Base-by-base conservation (phyloP, 2,888 invertebrate genomes). In the Periphyllus acericola region DNA sequence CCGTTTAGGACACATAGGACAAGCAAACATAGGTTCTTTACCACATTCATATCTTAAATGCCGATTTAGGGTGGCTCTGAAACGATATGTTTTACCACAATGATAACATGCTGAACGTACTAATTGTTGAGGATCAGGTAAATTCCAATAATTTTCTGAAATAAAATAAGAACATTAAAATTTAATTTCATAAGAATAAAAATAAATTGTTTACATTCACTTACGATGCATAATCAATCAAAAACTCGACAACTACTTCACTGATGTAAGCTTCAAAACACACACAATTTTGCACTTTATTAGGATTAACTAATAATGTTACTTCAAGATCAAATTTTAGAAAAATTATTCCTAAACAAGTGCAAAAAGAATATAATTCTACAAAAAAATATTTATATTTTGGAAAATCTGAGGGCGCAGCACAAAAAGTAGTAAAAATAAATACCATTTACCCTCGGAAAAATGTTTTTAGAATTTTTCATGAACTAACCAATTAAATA, bases 1-100 rank as follows among this genome's bases (percentile, higher is more conserved):
- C 25, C 89, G 89, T 66, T 89, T 89, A 29, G 89, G 89, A 83
- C 90, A 90, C 89, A 89, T 89, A 66, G 78, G 89, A 90, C 96
- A 96, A 92, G 93, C 94, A 93, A 94, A 96, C 92, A 94, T 94
- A 90, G 94, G 95, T 91, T 93, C 95, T 92, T 94, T 95, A 29
- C 91, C 92, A 89, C 91, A 92, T 79, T 92, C 91, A 89, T 90
- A 91, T 80, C 90, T 90, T 83, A 91, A 90, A 89, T 92, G 92
- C 29, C 92, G 91, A 91, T 93, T 92, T 90, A 95, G 93, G 91
- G 94, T 94, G 91, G 94, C 93, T 90, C 93, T 93, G 90, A 91
- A 92, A 92, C 91, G 93, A 92, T 91, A 93, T 90, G 91, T 92
- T 91, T 91, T 90, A 32, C 91, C 92, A 90, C 91, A 91, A 83